A percentile compares a stretch with the other conserved stretches of the same genome.
These are phyloP conservation scores for Dilophus febrilis DNA, from an alignment of 2,888 invertebrate genomes.

Conservation along the genomic window DNA sequence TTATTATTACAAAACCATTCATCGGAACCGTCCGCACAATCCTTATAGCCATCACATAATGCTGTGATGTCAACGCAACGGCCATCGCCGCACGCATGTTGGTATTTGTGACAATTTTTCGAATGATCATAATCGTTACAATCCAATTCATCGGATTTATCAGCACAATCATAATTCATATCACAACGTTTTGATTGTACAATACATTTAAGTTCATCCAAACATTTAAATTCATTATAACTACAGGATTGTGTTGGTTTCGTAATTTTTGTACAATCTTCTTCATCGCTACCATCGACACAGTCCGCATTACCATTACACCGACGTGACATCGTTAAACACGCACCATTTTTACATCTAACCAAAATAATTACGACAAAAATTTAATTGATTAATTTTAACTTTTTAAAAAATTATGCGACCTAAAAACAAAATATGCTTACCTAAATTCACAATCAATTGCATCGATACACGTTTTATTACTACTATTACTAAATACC, in stretches of 20 bases:
- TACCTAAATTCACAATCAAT: constrained; percentile 33
- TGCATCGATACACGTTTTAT: constrained; percentile 38
- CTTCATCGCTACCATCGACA: constrained; percentile 37
- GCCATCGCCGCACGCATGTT: constrained; percentile 34
- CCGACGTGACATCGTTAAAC: constrained; percentile 11
- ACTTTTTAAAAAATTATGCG: neutral
- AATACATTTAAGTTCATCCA: constrained; percentile 34
- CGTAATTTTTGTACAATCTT: constrained; percentile 24
- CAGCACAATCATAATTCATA: constrained; percentile 34
- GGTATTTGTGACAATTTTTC: constrained; percentile 28
- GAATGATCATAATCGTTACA: constrained; percentile 28
- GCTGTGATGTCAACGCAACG: constrained; percentile 32
- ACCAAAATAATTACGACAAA: neutral
- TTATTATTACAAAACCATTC: constrained; percentile 27
- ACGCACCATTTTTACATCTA: constrained; percentile 6
- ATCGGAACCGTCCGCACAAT: constrained; percentile 43
- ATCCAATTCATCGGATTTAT: constrained; percentile 38
- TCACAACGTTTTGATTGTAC: constrained; percentile 31
- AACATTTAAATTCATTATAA: constrained; percentile 34
- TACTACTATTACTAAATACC: constrained; percentile 30
- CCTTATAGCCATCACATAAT: constrained; percentile 34
- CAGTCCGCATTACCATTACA: constrained; percentile 40
- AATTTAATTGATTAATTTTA: neutral
- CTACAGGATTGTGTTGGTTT: constrained; percentile 22
- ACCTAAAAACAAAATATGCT: no score